Evolutionary conservation across 1,140 invertebrate species (phyloP).

Genomic region (Rhagoletis zephyria): DNA sequence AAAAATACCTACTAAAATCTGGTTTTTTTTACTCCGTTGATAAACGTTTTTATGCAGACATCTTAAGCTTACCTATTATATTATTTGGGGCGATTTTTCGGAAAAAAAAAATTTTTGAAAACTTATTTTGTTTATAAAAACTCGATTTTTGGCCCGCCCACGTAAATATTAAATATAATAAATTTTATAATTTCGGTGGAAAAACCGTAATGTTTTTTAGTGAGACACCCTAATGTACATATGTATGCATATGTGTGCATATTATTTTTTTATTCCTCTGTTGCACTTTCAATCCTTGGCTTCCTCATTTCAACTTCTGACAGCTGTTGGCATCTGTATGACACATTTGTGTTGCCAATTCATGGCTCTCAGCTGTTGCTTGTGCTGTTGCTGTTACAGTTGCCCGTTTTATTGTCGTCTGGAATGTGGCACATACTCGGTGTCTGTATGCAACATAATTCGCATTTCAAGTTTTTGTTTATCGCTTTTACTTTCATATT

Average conservation of each 20-base stretch:
- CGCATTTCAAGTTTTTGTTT: conserved; percentile 22
- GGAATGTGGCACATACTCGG: conserved; percentile 24
- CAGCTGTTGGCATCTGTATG: conserved; percentile 29
- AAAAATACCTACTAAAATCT: too few relatives aligned
- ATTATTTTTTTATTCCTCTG: neutral
- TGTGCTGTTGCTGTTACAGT: conserved; percentile 1
- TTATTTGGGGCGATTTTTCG: too few relatives aligned
- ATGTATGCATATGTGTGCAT: neutral
- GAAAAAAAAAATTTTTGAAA: too few relatives aligned
- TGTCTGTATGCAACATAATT: conserved; percentile 17
- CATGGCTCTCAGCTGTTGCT: neutral
- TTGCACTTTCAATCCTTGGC: conserved; percentile 13
- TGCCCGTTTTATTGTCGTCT: conserved; percentile 29
- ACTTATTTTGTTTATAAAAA: too few relatives aligned
- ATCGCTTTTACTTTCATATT: conserved; percentile 35
- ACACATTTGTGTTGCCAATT: conserved; percentile 22
- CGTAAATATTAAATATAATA: too few relatives aligned
- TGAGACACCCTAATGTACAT: neutral
- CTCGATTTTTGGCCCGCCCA: too few relatives aligned
- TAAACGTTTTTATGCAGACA: too few relatives aligned
- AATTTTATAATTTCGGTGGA: too few relatives aligned
- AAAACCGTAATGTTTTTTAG: too few relatives aligned
- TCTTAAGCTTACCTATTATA: too few relatives aligned
- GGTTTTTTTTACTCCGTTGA: too few relatives aligned
- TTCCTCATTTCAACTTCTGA: neutral